Evolutionary conservation across 2,113 vertebrate species (phyloP), one percentile per base, ranked within the genome.

Genomic region (Tautogolabrus adspersus): DNA sequence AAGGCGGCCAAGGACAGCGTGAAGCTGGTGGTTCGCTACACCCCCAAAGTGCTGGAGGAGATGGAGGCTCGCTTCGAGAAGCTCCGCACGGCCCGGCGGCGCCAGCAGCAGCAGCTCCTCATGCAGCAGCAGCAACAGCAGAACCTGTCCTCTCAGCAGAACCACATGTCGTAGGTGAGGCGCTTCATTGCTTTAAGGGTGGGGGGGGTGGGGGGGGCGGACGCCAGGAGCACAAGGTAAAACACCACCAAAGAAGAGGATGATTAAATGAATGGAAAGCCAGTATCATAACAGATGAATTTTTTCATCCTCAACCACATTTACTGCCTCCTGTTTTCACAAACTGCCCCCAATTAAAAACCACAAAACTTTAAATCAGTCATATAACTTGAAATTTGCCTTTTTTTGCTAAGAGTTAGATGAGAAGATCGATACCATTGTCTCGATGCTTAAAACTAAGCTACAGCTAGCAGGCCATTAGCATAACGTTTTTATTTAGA

Each of bases 41-140:
- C 98, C 15, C 98, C 98, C 21, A 99, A 99, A 83, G 98, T 99
- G 69, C 92, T 99, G 91, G 98, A 99, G 89, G 98, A 99, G 92
- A 99, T 99, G 98, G 98, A 99, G 86, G 98, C 98, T 13, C 96
- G 98, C 67, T 99, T 99, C 0, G 98, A 99, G 84, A 99, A 99
- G 84, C 96, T 99, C 9, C 93, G 98, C 71, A 98, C 97, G 6
- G 98, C 98, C 57, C 95, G 98, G 44, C 96, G 98, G 76, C 95
- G 98, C 67, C 98, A 99, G 70, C 98, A 99, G 91, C 98, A 99
- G 88, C 98, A 99, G 55, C 44, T 94, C 54, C 93, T 98, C 87
- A 94, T 98, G 73, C 96, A 98, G 88, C 97, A 99, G 83, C 98
- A 98, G 91, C 94, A 94, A 40, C 91, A 97, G 90, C 95, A 94